These are phyloP conservation scores for Mallotus villosus DNA, from an alignment of 2,797 vertebrate species.

Conservation along the genomic window DNA sequence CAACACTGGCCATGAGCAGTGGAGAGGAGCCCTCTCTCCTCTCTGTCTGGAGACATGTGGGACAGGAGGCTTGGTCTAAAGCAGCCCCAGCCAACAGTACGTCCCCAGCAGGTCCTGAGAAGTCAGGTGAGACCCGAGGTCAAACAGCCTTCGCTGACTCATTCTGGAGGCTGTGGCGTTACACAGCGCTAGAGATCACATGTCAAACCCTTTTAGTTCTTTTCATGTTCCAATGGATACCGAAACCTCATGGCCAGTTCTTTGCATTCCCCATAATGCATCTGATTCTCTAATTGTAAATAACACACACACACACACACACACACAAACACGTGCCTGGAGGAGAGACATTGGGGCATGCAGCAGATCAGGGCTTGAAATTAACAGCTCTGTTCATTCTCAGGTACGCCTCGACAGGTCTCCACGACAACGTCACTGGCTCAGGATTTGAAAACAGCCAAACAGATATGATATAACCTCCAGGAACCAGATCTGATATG, in stretches of 20 bases:
- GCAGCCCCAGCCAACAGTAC: not conserved
- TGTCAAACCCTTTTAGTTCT: not conserved
- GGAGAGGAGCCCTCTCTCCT: not conserved
- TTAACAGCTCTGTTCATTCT: constrained; percentile 65
- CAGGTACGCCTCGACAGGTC: constrained; percentile 7
- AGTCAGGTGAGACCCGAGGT: too few relatives aligned
- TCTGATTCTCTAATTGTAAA: not conserved
- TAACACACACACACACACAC: constrained; percentile 10
- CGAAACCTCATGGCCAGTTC: constrained; percentile 1
- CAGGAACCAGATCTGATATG: not conserved
- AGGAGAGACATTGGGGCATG: constrained; percentile 71
- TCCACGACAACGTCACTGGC: not conserved
- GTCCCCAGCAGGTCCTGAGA: not conserved
- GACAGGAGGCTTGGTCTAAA: not conserved
- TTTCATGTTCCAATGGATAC: not conserved
- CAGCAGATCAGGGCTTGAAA: constrained; percentile 95
- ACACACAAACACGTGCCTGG: constrained; percentile 5
- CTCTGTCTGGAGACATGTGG: not conserved
- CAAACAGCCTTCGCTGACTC: too few relatives aligned
- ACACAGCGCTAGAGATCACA: too few relatives aligned
- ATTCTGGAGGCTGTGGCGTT: too few relatives aligned
- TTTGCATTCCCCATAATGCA: not conserved
- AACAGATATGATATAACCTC: not conserved
- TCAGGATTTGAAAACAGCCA: not conserved
- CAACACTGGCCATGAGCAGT: constrained; percentile 15